These are phyloP conservation scores for Pluvianellus socialis DNA, from an alignment of 2,113 vertebrate species.

Conservation along the genomic window DNA sequence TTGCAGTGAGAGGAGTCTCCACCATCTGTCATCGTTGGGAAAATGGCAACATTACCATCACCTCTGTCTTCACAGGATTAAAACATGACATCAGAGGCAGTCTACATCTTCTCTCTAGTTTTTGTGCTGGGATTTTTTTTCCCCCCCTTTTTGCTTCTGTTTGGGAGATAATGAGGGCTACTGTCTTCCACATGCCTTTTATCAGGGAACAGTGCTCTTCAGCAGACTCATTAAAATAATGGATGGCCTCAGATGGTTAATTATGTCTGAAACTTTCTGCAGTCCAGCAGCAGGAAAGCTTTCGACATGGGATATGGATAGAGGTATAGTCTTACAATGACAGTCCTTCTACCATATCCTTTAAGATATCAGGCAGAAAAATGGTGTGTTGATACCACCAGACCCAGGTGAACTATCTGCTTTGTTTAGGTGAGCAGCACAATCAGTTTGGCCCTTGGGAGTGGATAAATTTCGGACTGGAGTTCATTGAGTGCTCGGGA, in stretches of 20 bases:
- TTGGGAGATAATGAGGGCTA: slow-evolving; percentile 58
- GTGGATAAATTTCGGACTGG: background rate
- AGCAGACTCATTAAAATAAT: slow-evolving; percentile 70
- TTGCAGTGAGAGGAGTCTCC: background rate
- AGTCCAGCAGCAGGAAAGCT: slow-evolving; percentile 27
- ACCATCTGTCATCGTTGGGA: background rate
- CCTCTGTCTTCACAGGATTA: background rate
- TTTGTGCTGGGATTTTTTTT: background rate
- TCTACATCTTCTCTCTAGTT: background rate
- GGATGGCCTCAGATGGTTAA: slow-evolving; percentile 39
- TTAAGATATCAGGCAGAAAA: background rate
- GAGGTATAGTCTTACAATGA: background rate
- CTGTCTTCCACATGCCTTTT: slow-evolving; percentile 8
- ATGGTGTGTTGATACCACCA: background rate
- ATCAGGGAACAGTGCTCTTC: slow-evolving; percentile 26
- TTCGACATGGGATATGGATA: background rate
- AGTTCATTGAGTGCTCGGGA: background rate
- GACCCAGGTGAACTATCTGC: background rate
- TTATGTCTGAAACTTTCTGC: slow-evolving; percentile 31
- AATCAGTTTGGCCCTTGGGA: slow-evolving; percentile 19
- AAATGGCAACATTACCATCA: background rate
- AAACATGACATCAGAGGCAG: background rate
- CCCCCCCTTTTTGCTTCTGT: background rate
- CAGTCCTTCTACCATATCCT: background rate
- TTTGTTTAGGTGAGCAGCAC: background rate